A percentile compares a stretch with the other conserved stretches of the same genome.
Conservation (phyloP, 1,140 invertebrate species). For the Yoshiicerus persimilis region DNA sequence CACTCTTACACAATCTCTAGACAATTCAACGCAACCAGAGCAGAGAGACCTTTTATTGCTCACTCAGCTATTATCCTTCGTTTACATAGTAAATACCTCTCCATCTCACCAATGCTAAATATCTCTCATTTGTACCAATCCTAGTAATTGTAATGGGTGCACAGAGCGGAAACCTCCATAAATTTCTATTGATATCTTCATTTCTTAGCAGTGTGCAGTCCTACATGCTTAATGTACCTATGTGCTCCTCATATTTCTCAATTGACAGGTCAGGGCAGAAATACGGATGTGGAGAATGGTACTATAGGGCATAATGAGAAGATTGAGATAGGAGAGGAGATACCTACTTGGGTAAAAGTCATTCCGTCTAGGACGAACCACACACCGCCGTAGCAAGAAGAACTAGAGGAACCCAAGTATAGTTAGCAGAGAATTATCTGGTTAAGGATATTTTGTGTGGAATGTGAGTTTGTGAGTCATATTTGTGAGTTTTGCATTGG, state of each 20-base stretch:
- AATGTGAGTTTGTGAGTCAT: neutral
- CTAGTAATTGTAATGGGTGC: neutral
- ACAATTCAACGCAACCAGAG: neutral
- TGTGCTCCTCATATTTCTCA: neutral
- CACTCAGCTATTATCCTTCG: neutral
- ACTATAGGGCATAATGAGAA: no score
- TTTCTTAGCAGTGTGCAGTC: neutral
- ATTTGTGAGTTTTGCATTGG: neutral
- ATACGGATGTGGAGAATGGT: no score
- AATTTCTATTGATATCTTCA: neutral
- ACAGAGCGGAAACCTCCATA: neutral
- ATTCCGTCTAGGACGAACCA: no score
- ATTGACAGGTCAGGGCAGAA: no score
- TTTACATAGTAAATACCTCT: neutral
- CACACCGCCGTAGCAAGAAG: no score
- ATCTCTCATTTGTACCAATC: neutral
- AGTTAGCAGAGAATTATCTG: neutral
- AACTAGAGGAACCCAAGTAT: no score
- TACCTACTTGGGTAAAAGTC: no score
- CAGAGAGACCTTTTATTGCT: neutral
- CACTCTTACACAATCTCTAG: neutral
- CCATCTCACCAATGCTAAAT: neutral
- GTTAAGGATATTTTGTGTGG: neutral
- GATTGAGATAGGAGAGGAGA: no score
- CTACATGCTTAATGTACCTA: no score